Conservation (phyloP, 2,888 invertebrate genomes). For the Chironomus tentans region DNA sequence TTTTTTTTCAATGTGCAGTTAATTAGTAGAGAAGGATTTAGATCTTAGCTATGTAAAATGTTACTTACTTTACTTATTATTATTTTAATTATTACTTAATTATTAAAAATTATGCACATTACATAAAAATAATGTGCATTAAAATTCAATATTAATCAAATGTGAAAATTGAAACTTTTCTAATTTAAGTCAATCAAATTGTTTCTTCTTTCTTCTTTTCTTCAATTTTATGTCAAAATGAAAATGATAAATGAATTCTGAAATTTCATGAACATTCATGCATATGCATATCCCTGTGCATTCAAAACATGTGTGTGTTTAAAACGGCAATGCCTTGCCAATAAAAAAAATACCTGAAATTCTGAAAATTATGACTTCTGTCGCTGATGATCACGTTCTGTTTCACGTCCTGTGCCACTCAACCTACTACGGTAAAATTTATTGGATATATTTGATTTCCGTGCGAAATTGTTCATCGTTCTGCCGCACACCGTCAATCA, state of each 20-base stretch:
- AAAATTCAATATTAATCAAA: background rate
- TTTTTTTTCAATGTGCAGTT: too few species aligned
- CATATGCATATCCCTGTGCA: background rate
- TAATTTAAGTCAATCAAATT: conserved; percentile 25
- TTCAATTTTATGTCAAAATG: conserved; percentile 19
- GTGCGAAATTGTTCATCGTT: background rate
- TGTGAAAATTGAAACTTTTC: background rate
- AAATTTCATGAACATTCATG: background rate
- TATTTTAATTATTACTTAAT: background rate
- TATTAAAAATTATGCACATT: background rate
- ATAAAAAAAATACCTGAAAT: background rate
- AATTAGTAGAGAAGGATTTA: background rate
- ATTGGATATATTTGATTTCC: too few species aligned
- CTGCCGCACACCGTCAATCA: background rate
- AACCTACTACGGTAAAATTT: background rate
- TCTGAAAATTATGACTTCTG: background rate
- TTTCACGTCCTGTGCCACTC: background rate
- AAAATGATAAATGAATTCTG: conserved; percentile 8
- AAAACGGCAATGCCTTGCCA: background rate
- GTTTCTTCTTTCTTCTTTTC: conserved; percentile 24
- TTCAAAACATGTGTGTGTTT: conserved; percentile 12
- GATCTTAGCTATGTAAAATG: background rate
- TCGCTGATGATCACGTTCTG: background rate
- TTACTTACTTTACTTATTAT: background rate
- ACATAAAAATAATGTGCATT: background rate